A percentile compares a stretch with the other conserved stretches of the same genome.
These are phyloP conservation scores for Danio aesculapii DNA, from an alignment of 2,797 vertebrate species.

Conservation along the genomic window DNA sequence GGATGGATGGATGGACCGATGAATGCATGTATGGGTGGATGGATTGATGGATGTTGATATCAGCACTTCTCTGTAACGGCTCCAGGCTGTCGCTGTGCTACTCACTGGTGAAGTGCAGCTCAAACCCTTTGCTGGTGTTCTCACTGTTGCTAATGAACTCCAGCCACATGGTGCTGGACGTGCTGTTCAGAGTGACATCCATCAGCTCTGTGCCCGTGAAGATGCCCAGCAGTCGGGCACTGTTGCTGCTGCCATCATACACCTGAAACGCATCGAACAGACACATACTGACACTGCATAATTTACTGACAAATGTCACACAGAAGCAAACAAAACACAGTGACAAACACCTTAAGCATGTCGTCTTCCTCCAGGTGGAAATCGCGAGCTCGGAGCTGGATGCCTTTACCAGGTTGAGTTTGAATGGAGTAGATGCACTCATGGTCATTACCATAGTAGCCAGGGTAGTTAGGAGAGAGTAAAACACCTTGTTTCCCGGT, in stretches of 20 bases:
- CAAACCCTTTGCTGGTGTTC: constrained; percentile 95
- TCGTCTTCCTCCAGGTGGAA: constrained; percentile 93
- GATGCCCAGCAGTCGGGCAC: constrained; percentile 88
- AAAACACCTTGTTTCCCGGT: constrained; percentile 96
- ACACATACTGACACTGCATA: background rate
- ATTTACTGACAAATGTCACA: background rate
- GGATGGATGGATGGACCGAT: too few relatives aligned
- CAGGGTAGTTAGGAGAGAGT: constrained; percentile 97
- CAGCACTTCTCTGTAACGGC: background rate
- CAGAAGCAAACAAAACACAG: constrained; percentile 15
- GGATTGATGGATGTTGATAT: too few relatives aligned
- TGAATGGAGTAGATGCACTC: constrained; percentile 99
- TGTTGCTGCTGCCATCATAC: constrained; percentile 93
- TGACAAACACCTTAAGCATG: constrained; percentile 87
- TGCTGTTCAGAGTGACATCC: constrained; percentile 91
- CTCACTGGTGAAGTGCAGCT: constrained; percentile 96
- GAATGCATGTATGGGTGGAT: too few relatives aligned
- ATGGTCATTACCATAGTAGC: constrained; percentile 95
- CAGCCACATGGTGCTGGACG: constrained; percentile 96
- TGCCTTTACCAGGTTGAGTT: constrained; percentile 97
- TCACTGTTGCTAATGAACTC: constrained; percentile 92
- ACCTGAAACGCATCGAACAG: constrained; percentile 79
- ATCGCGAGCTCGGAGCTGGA: constrained; percentile 91
- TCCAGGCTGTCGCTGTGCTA: constrained; percentile 39
- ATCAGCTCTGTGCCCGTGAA: constrained; percentile 89